phyloP scores from a whole-genome alignment of 2,888 invertebrate genomes.

The Drosophila hamatofila region DNA sequence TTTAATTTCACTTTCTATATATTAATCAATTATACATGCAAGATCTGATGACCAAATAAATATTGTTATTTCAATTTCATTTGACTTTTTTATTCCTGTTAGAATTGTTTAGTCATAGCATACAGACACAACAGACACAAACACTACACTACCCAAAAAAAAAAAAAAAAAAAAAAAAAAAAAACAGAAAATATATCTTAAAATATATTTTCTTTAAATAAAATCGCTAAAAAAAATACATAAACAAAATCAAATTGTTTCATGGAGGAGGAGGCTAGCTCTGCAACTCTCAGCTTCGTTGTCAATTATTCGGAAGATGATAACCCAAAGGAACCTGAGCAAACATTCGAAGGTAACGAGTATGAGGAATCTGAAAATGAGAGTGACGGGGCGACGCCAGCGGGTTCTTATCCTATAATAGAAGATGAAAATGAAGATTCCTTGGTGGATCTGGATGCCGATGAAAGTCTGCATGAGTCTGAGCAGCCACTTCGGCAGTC shows the following conservation, averaged over 20 bases:
- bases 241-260: background rate
- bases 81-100: background rate
- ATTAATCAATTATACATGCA: background rate
- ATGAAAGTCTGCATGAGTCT: background rate
- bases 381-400: background rate
- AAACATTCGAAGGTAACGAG: too few relatives aligned
- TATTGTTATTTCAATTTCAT: background rate
- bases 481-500: fast-evolving
- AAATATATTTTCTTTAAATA: too few relatives aligned
- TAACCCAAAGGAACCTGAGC: too few relatives aligned
- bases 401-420: fast-evolving
- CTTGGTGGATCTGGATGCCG: background rate
- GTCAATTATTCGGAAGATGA: too few relatives aligned
- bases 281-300: too few relatives aligned
- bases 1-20: too few relatives aligned
- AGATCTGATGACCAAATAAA: too few relatives aligned
- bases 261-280: too few relatives aligned
- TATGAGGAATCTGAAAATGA: background rate
- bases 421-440: too few relatives aligned
- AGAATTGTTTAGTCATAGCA: background rate
- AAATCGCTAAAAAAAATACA: too few relatives aligned
- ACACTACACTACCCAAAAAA: background rate
- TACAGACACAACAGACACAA: background rate
- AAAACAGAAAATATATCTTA: too few relatives aligned
- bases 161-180: background rate